Evolutionary conservation across 2,113 vertebrate genomes (phyloP).

Genomic region (Paradoxurus hermaphroditus): DNA sequence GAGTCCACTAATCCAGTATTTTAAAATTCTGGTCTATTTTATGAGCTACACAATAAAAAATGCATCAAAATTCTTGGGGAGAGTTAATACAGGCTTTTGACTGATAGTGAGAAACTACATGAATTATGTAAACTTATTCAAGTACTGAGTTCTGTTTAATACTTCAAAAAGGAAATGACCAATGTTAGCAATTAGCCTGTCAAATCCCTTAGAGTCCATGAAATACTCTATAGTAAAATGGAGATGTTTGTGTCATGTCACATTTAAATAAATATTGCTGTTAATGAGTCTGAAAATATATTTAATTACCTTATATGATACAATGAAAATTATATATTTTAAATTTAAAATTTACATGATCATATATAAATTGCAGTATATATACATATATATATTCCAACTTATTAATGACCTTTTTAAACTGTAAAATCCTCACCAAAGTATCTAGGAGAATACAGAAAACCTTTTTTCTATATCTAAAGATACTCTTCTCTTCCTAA

Average conservation of each 20-base stretch:
- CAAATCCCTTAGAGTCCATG: neutral
- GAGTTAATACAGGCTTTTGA: neutral
- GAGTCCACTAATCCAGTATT: neutral
- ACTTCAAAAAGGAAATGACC: neutral
- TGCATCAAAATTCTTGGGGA: neutral
- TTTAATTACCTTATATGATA: neutral
- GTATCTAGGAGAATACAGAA: neutral
- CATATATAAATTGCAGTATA: neutral
- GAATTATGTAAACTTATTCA: neutral
- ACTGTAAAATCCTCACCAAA: neutral
- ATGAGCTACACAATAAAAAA: neutral
- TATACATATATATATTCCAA: neutral
- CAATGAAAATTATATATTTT: neutral
- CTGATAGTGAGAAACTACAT: neutral
- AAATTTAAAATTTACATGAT: neutral
- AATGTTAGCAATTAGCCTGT: neutral
- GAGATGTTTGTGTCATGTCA: neutral
- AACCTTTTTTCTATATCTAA: neutral
- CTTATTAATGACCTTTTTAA: neutral
- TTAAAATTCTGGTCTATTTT: neutral
- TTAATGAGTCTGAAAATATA: neutral
- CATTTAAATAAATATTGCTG: neutral
- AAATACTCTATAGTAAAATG: neutral
- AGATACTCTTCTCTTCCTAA: neutral
- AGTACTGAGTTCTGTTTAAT: neutral